Conservation (phyloP, 2,888 invertebrate genomes). For the Plagodis pulveraria region DNA sequence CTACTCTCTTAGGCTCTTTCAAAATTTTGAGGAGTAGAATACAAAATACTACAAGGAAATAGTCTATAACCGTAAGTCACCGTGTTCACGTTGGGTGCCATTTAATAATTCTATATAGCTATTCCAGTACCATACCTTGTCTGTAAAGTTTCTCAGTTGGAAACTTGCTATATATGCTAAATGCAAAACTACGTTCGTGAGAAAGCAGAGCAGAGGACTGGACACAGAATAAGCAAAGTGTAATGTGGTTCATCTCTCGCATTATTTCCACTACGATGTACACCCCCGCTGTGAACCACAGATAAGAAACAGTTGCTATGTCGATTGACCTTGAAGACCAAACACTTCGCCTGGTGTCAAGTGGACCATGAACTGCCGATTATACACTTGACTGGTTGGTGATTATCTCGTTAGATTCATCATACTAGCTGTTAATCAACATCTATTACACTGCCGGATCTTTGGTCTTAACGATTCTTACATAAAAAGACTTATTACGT, state of each 20-base stretch:
- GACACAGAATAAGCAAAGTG: no score
- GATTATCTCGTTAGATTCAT: conserved; percentile 12
- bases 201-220: background rate
- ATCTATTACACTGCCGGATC: conserved; percentile 2
- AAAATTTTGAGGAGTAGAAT: no score
- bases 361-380: conserved; percentile 54
- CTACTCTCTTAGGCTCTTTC: no score
- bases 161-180: conserved; percentile 17
- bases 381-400: conserved; percentile 50
- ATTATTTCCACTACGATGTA: conserved; percentile 16
- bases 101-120: conserved; percentile 6
- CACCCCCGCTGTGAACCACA: conserved; percentile 1
- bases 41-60: no score
- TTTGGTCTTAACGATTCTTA: background rate
- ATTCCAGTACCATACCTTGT: conserved; percentile 9
- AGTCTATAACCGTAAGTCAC: no score
- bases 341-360: conserved; percentile 37
- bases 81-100: conserved; percentile 23
- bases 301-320: background rate
- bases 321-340: conserved; percentile 9
- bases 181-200: conserved; percentile 6
- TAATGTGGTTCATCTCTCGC: conserved; percentile 8
- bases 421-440: background rate
- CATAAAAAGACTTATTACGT: background rate
- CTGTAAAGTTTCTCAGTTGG: conserved; percentile 12